A percentile compares a stretch with the other conserved stretches of the same genome.
These are phyloP conservation scores for Meiosimyza platycephala DNA, from an alignment of 2,888 invertebrate species.

Conservation along the genomic window DNA sequence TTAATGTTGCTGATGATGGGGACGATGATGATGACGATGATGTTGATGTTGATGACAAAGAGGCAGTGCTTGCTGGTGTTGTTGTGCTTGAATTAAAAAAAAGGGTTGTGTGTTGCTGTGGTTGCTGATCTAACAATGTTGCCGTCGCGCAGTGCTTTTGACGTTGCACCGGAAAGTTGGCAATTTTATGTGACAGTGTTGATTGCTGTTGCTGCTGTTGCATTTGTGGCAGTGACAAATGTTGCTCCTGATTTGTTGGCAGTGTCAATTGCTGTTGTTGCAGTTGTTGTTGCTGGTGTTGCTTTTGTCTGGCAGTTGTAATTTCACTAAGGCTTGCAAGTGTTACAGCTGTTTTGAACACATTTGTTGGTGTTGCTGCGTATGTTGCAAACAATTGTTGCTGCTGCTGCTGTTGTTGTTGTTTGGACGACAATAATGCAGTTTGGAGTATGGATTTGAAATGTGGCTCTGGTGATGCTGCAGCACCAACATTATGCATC, in stretches of 20 bases:
- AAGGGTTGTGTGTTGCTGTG: slow-evolving; percentile 35
- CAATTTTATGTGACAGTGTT: slow-evolving; percentile 46
- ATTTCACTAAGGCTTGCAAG: slow-evolving; percentile 60
- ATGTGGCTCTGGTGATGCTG: slow-evolving; percentile 41
- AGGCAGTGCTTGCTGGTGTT: slow-evolving; percentile 43
- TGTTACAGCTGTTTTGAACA: slow-evolving; percentile 61
- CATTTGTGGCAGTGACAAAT: slow-evolving; percentile 39
- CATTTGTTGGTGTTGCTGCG: slow-evolving; percentile 50
- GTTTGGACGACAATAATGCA: slow-evolving; percentile 66
- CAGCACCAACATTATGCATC: slow-evolving; percentile 41
- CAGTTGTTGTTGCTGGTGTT: slow-evolving; percentile 50
- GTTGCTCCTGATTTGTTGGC: slow-evolving; percentile 47
- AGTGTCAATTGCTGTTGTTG: slow-evolving; percentile 41
- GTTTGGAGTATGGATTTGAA: slow-evolving; percentile 66
- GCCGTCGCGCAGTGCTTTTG: slow-evolving; percentile 39
- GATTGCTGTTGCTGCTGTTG: slow-evolving; percentile 52
- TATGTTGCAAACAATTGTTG: slow-evolving; percentile 45
- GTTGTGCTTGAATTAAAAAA: slow-evolving; percentile 15
- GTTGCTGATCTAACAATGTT: slow-evolving; percentile 43
- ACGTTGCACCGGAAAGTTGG: slow-evolving; percentile 30
- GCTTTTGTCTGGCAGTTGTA: slow-evolving; percentile 57
- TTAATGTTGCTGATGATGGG: slow-evolving; percentile 14
- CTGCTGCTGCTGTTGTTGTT: slow-evolving; percentile 50
- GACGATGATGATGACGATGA: slow-evolving; percentile 28
- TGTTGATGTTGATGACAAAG: slow-evolving; percentile 42